These are phyloP conservation scores for Erebia palarica DNA, from an alignment of 2,888 invertebrate genomes.

Conservation along the genomic window DNA sequence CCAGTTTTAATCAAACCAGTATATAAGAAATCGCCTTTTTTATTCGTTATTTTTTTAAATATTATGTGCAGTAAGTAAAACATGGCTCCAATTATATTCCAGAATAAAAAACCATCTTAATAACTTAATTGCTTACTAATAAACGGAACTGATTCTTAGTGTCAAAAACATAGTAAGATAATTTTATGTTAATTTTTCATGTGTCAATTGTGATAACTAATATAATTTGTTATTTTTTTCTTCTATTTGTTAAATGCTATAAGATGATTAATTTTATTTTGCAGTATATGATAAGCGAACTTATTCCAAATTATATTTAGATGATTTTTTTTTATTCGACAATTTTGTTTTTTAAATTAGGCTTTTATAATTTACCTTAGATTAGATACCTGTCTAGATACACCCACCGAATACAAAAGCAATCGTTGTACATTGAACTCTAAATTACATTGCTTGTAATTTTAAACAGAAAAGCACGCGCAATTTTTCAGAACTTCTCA, in stretches of 20 bases:
- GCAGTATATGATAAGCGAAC: too few species aligned
- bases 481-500: background rate
- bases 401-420: constrained; percentile 5
- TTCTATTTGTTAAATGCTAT: background rate
- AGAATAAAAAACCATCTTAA: background rate
- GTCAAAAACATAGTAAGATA: background rate
- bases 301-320: constrained; percentile 8
- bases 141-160: background rate
- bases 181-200: background rate
- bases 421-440: background rate
- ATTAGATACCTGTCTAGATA: background rate
- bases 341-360: background rate
- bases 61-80: background rate
- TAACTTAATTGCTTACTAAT: background rate
- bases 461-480: background rate
- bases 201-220: background rate
- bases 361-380: background rate
- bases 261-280: background rate
- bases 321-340: background rate
- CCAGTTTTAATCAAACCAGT: too few species aligned
- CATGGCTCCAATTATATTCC: background rate
- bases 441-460: background rate
- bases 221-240: background rate
- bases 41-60: background rate
- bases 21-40: background rate